Base-by-base conservation (phyloP, 2,888 invertebrate genomes). In the Drosophila aldrichi region DNA sequence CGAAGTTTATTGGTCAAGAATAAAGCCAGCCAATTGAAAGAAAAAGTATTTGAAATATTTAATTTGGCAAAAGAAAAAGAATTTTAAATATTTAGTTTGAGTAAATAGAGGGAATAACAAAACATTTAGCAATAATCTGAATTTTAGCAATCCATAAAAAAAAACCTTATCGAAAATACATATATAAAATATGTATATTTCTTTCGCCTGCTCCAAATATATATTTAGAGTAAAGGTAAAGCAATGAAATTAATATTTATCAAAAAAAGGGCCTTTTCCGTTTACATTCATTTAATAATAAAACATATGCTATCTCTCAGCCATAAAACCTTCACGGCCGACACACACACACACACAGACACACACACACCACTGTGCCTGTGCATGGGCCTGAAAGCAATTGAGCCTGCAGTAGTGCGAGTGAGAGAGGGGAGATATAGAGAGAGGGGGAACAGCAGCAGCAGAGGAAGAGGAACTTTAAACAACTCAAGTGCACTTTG, bases 401-500 rank as follows among this genome's bases (percentile, higher is more conserved):
- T 70, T 44, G 22, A 55, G 49, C 51, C 48, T 29, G 22, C 48
- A 63, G 48, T 74, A 46, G 38, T 48, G 25, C 1, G n/a, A 29
- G 12, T n/a, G n/a, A n/a, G n/a, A n/a, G n/a, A 29, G 48, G 10
- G 0, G 16, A 25, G 1, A 16, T 25, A 25, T 3, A 9, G 3
- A 41, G 44, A 22, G 14, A 8, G 16, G 14, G 14, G 16, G 22
- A 16, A 14, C 22, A 44, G 44, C 8, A 2, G 34, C 7, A 36
- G 20, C 1, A 2, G 32, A 58, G 43, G 58, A 44, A 65, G 22
- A 59, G 59, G 22, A 73, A 61, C 44, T 61, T 65, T 59, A 55
- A 75, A 70, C 40, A 63, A 61, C 60, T 75, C 63, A 67, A 75
- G 75, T 75, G 75, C 70, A 49, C 74, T 62, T 52, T 32, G 62